Evolutionary conservation across 2,113 vertebrate species (phyloP).

Genomic region (Vulpes lagopus): DNA sequence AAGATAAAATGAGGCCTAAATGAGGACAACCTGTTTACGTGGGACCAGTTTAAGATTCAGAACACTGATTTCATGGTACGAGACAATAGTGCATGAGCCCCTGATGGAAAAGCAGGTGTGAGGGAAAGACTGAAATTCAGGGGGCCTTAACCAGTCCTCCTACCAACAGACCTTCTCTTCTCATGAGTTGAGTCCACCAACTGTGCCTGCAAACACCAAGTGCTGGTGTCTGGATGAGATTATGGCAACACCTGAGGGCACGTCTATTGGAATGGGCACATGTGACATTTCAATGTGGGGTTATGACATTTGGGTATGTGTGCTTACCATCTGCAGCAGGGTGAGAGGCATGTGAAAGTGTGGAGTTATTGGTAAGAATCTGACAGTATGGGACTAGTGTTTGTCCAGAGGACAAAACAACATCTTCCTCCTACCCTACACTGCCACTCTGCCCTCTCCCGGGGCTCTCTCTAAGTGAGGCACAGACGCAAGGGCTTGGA

Average conservation of each 20-base stretch:
- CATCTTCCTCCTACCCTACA: neutral
- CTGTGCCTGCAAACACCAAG: neutral
- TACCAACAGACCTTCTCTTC: neutral
- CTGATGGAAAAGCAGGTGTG: neutral
- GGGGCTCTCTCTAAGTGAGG: neutral
- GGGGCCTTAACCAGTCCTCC: neutral
- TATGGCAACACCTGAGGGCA: neutral
- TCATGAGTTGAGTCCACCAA: neutral
- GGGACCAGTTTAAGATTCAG: neutral
- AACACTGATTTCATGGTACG: neutral
- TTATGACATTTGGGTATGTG: neutral
- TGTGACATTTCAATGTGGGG: slow-evolving; percentile 4
- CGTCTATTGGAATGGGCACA: neutral
- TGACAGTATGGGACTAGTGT: neutral
- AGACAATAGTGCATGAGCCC: neutral
- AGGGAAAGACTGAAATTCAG: neutral
- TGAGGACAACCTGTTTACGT: neutral
- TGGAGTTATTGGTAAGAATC: neutral
- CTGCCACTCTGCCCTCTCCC: neutral
- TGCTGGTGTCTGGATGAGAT: neutral
- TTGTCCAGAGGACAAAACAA: neutral
- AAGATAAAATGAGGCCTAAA: neutral
- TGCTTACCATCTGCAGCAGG: neutral
- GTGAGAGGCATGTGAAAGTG: neutral
- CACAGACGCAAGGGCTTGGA: neutral